phyloP scores from a whole-genome alignment of 2,113 vertebrate species.

The Cathartes aura region DNA sequence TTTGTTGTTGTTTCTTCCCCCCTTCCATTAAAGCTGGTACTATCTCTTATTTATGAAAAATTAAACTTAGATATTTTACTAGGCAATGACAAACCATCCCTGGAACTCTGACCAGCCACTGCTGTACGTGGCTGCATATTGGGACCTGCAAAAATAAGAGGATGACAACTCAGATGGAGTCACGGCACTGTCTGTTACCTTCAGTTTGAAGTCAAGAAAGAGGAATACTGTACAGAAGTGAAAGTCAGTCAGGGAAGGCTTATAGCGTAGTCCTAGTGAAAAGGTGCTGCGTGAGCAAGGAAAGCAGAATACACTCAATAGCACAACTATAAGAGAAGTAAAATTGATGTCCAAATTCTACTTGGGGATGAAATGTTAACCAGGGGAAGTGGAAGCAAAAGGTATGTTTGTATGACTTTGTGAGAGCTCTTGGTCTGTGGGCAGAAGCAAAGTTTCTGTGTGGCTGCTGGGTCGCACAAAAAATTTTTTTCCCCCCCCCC shows the following conservation, averaged over 20 bases:
- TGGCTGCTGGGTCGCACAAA: neutral
- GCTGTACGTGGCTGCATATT: neutral
- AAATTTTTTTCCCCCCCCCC: too few relatives aligned
- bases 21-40: neutral
- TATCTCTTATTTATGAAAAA: neutral
- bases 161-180: neutral
- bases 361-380: neutral
- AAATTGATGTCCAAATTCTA: neutral
- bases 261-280: neutral
- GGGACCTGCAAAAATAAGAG: neutral
- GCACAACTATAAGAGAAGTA: neutral
- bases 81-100: neutral
- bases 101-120: neutral
- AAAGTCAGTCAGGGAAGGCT: neutral
- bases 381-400: neutral
- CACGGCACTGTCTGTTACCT: neutral
- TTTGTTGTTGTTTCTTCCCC: neutral
- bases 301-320: neutral
- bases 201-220: neutral
- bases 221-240: neutral
- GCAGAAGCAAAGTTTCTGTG: neutral
- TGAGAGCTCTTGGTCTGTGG: neutral
- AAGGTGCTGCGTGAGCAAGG: neutral
- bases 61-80: neutral
- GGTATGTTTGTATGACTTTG: neutral